Percentiles rank a stretch among this genome's conserved stretches.
These are phyloP conservation scores for Neogale vison DNA, from an alignment of 2,113 vertebrate species.

Conservation along the genomic window DNA sequence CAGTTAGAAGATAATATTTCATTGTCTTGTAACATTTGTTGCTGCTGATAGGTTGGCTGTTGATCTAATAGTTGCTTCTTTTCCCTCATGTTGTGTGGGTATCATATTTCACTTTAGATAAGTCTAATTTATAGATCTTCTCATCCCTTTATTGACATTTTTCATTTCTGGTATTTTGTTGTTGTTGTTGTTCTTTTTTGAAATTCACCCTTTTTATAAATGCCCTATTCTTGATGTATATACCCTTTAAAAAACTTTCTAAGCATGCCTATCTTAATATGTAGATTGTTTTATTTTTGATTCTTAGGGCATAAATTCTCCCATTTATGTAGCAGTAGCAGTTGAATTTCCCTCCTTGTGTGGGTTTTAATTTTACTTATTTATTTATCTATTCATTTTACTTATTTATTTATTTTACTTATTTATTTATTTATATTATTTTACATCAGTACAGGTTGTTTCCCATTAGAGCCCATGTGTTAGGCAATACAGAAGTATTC, in stretches of 20 bases:
- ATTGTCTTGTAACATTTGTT: neutral
- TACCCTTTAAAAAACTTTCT: neutral
- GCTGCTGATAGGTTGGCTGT: neutral
- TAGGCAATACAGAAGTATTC: neutral
- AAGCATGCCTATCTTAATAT: too few relatives aligned
- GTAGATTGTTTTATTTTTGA: neutral
- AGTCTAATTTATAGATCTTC: neutral
- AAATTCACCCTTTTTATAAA: neutral
- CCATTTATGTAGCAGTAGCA: neutral
- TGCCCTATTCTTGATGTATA: slow-evolving; percentile 5
- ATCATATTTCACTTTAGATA: neutral
- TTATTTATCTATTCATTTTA: neutral
- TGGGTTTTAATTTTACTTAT: neutral
- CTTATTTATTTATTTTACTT: neutral
- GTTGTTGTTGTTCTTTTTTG: neutral
- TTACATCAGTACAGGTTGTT: neutral
- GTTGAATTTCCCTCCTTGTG: neutral
- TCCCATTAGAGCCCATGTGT: neutral
- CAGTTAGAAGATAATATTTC: neutral
- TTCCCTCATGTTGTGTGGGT: neutral
- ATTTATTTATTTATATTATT: neutral
- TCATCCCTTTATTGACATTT: slow-evolving; percentile 9
- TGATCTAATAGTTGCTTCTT: neutral
- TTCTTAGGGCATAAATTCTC: neutral
- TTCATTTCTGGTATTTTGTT: neutral